These are phyloP conservation scores for Graptemys geographica DNA, from an alignment of 2,797 vertebrate genomes.

Conservation along the genomic window DNA sequence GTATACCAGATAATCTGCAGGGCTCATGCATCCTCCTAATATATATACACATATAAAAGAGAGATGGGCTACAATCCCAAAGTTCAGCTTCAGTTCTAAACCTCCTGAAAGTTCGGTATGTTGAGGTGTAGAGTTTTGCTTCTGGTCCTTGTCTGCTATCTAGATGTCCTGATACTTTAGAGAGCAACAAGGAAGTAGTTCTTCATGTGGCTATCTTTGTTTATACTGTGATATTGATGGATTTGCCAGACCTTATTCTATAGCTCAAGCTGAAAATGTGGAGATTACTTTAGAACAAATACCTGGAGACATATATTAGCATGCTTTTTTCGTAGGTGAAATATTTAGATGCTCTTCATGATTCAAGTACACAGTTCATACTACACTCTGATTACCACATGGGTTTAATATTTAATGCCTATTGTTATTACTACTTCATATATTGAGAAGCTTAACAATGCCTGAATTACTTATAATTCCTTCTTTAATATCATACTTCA, in stretches of 20 bases:
- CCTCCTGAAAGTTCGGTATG: background rate
- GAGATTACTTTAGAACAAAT: background rate
- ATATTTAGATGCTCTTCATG: background rate
- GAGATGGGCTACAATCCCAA: background rate
- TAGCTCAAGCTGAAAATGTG: background rate
- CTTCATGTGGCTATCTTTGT: background rate
- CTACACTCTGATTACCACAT: slow-evolving; percentile 65
- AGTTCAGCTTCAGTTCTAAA: background rate
- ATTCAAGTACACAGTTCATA: slow-evolving; percentile 56
- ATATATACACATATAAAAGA: rapidly evolving
- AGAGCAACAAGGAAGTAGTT: background rate
- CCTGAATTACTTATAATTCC: slow-evolving; percentile 71
- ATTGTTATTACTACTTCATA: slow-evolving; percentile 58
- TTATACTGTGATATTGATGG: background rate
- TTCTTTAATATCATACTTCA: slow-evolving; percentile 58
- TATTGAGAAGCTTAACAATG: slow-evolving; percentile 69
- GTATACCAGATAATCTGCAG: background rate
- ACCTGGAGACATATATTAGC: background rate
- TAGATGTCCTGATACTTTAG: background rate
- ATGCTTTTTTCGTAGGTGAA: slow-evolving; percentile 3
- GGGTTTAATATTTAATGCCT: slow-evolving; percentile 64
- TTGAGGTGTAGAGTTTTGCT: background rate
- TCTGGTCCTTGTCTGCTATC: background rate
- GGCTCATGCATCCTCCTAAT: rapidly evolving
- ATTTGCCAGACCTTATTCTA: background rate